Evolutionary conservation across 1,140 invertebrate species (phyloP).

Genomic region (Paraescarpia echinospica): DNA sequence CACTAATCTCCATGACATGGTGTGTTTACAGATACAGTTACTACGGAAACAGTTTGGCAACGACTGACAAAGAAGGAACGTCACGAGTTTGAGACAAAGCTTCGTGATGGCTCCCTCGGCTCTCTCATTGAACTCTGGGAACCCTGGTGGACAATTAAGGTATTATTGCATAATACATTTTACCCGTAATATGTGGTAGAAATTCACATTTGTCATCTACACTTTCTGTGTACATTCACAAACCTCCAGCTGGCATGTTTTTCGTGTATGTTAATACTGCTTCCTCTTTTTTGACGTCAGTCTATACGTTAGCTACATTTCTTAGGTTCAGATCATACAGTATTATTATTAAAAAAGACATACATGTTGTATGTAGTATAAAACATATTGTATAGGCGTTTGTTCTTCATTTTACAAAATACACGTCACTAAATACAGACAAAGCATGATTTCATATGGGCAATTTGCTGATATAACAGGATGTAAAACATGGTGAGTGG

Average conservation of each 20-base stretch:
- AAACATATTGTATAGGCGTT: too few relatives aligned
- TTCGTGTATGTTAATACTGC: neutral
- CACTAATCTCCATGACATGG: neutral
- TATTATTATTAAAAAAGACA: too few relatives aligned
- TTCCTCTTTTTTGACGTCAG: too few relatives aligned
- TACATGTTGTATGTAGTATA: too few relatives aligned
- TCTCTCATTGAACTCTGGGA: slow-evolving; percentile 51
- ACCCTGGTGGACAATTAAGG: slow-evolving; percentile 47
- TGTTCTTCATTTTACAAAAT: too few relatives aligned
- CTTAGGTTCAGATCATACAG: too few relatives aligned
- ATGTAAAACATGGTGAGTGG: too few relatives aligned
- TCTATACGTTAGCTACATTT: too few relatives aligned
- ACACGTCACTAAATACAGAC: too few relatives aligned
- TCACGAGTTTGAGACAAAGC: slow-evolving; percentile 46
- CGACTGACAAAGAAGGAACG: slow-evolving; percentile 44
- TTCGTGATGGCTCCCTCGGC: slow-evolving; percentile 45
- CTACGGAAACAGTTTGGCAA: slow-evolving; percentile 39
- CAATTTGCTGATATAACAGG: too few relatives aligned
- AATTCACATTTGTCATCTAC: neutral
- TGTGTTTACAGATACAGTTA: neutral
- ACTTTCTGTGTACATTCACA: neutral
- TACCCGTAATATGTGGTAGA: neutral
- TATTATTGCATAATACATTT: neutral
- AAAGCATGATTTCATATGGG: too few relatives aligned
- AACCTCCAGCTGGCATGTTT: neutral